Base-by-base conservation (phyloP, 37 sponge, comb jelly and placozoan species). In the Aplysina aerophoba region DNA sequence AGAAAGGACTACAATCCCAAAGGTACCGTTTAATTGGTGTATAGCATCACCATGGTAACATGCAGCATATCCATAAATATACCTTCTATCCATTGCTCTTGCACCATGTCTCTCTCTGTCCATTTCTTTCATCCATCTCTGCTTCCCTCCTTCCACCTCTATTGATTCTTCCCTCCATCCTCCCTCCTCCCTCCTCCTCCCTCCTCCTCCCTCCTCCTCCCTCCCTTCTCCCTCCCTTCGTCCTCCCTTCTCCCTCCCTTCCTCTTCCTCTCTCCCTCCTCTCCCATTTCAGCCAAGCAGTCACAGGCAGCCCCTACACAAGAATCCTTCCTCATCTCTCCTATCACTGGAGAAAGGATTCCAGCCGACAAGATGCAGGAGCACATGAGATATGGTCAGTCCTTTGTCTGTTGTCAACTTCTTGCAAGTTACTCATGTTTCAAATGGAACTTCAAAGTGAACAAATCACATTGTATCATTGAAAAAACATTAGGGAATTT, bases 331-430 rank as follows among this genome's bases (percentile, higher is more conserved):
- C 86, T 97, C 55, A 85, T 96, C 56, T 97, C 98, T 22, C 98
- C 98, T 55, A 90, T 97, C 67, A 97, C 98, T 22, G 98, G 98
- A 39, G 98, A 97, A 91, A 89, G 74, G 84, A 86, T 97, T 16
- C 88, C 94, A 0, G 90, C 92, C 0, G 91, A 95, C 28, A 89
- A 96, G 86, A 73, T 96, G 79, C 75, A 84, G 73, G 93, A 96
- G 21, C 97, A 96, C 89, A 94, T 96, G 97, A 89, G 89, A 85
- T 93, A 86, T 62, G 90, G 96, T 94, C 72, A 65, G 91, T 80
- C 0, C 44, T 17, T 25, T 30, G 44, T 11, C 39, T 11, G 22
- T 36, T 34, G 25, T 17, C 53, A n/a, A n/a, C n/a, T n/a, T n/a
- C n/a, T n/a, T n/a, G n/a, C n/a, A n/a, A n/a, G n/a, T n/a, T n/a